Percentiles rank a stretch among this genome's conserved stretches.
These are phyloP conservation scores for Phaethon lepturus DNA, from an alignment of 2,113 vertebrate genomes.

Conservation along the genomic window DNA sequence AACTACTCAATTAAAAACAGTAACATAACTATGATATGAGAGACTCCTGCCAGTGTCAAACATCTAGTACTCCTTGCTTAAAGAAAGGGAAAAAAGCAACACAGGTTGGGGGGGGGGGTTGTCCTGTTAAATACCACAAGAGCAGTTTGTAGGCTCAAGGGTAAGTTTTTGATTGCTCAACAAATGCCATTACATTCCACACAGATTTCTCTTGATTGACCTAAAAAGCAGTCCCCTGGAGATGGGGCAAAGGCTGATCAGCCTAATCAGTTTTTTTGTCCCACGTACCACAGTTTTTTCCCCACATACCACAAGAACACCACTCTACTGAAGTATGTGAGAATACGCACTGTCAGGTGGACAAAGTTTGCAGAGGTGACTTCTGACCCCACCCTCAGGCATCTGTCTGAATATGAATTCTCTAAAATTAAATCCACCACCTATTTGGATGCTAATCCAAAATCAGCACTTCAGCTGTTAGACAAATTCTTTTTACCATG, in stretches of 20 bases:
- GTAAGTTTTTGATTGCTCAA: constrained; percentile 49
- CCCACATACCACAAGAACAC: neutral
- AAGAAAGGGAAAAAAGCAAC: neutral
- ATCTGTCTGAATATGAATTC: neutral
- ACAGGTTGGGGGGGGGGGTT: neutral
- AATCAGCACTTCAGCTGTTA: neutral
- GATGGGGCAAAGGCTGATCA: neutral
- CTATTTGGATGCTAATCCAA: neutral
- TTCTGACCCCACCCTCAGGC: neutral
- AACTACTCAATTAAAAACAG: neutral
- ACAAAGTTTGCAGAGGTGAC: neutral
- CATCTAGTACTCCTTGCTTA: neutral
- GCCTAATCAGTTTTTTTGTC: constrained; percentile 1
- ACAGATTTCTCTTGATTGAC: constrained; percentile 11
- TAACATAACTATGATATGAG: neutral
- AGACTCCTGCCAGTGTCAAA: neutral
- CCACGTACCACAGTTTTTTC: neutral
- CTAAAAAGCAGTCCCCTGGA: constrained; percentile 17
- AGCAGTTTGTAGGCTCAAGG: constrained; percentile 26
- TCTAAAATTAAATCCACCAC: neutral
- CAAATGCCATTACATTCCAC: constrained; percentile 11
- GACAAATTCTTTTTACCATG: neutral
- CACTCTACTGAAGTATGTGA: neutral
- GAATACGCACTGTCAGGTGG: accelerated
- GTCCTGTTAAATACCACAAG: neutral